Percentiles rank a stretch among this genome's conserved stretches.
These are phyloP conservation scores for Scolopax bukidnonensis DNA, from an alignment of 2,797 vertebrate species.

Conservation along the genomic window DNA sequence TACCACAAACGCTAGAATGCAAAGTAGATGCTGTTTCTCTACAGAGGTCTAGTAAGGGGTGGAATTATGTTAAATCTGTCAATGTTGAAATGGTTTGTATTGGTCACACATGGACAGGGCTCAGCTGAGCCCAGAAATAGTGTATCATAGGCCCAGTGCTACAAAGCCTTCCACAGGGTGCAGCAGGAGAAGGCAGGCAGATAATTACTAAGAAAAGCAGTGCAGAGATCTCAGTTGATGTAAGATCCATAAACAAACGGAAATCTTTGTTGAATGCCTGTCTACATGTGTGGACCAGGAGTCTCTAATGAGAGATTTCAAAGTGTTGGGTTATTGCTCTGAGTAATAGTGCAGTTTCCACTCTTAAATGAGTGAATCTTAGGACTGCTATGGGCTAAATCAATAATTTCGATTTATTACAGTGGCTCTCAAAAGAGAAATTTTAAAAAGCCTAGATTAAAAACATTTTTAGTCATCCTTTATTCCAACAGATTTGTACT, in stretches of 20 bases:
- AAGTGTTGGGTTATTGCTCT: not conserved
- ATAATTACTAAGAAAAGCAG: not conserved
- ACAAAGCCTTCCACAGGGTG: not conserved
- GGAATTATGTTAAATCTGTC: not conserved
- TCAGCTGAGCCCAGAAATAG: not conserved
- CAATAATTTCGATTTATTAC: slow-evolving; percentile 63
- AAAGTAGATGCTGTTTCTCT: not conserved
- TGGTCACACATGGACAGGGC: not conserved
- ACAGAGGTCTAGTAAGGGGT: not conserved
- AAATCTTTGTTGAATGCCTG: not conserved
- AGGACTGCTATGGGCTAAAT: slow-evolving; percentile 32
- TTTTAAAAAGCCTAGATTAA: slow-evolving; percentile 57
- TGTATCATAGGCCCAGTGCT: not conserved
- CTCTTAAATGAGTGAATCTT: slow-evolving; percentile 21
- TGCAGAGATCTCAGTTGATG: not conserved
- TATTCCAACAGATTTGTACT: slow-evolving; percentile 54
- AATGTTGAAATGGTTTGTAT: not conserved
- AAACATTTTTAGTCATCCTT: slow-evolving; percentile 63
- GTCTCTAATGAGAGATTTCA: slow-evolving; percentile 30
- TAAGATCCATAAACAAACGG: not conserved
- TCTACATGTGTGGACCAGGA: not conserved
- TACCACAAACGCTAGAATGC: not conserved
- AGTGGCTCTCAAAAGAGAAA: slow-evolving; percentile 63
- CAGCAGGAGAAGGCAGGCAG: not conserved
- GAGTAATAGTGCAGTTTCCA: slow-evolving; percentile 13